These are phyloP conservation scores for Cyclophora punctaria DNA, from an alignment of 2,888 invertebrate genomes.

Conservation along the genomic window DNA sequence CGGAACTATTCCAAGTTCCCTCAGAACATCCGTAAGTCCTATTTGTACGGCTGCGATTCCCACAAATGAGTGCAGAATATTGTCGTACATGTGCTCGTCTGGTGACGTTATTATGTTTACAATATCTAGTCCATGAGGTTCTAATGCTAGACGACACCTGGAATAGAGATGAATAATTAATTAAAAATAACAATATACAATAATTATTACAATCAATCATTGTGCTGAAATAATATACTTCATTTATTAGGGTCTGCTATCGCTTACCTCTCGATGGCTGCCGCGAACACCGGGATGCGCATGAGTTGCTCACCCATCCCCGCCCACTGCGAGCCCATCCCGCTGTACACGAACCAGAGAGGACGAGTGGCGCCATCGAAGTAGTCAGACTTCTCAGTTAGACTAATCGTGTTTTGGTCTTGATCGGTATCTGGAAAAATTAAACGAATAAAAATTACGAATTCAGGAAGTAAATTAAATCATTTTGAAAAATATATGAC, in stretches of 20 bases:
- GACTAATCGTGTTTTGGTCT: conserved; percentile 34
- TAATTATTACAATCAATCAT: no score
- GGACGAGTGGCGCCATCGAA: conserved; percentile 56
- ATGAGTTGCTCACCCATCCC: conserved; percentile 79
- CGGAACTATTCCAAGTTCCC: conserved; percentile 18
- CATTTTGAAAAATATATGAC: no score
- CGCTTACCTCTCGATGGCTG: conserved; percentile 59
- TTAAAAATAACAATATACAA: no score
- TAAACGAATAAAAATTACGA: no score
- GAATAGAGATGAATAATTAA: background rate
- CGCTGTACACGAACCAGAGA: conserved; percentile 82
- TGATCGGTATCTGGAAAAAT: conserved; percentile 30
- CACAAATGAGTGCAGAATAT: conserved; percentile 81
- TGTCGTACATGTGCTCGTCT: conserved; percentile 63
- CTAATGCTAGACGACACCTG: conserved; percentile 13
- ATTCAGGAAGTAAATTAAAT: no score
- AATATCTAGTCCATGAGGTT: conserved; percentile 16
- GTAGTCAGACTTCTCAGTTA: conserved; percentile 35
- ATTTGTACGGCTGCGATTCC: conserved; percentile 81
- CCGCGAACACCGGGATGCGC: conserved; percentile 76
- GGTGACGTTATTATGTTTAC: conserved; percentile 25
- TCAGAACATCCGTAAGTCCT: conserved; percentile 38
- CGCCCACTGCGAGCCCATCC: conserved; percentile 83
- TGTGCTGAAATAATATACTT: no score
- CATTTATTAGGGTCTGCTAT: no score